Base-by-base conservation (phyloP, 2,888 invertebrate genomes). In the Drosophila quinaria region DNA sequence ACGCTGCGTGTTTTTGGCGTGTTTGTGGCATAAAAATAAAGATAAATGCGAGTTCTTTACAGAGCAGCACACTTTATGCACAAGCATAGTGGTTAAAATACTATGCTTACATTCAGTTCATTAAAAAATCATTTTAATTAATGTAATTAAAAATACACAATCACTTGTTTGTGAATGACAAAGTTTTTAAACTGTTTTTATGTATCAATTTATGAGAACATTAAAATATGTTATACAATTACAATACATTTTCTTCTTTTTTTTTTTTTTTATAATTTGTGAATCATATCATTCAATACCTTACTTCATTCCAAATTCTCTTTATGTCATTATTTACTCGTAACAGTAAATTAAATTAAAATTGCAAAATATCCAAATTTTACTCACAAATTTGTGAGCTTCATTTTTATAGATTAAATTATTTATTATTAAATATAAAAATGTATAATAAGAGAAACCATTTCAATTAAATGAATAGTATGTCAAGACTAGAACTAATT, bases 1-100 rank as follows among this genome's bases (percentile, higher is more conserved):
- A 35, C 15, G 33, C 55, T 56, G 56, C 55, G 44, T 79, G 70
- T 75, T 63, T 78, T 72, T 69, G 65, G 70, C 76, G 69, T 80
- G 73, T 78, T 81, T 90, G 90, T 74, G 74, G 79, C 81, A 81
- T 85, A 82, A 86, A 89, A 90, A 90, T 88, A 83, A 82, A 89
- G 90, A 87, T 86, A 89, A 91, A 90, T 91, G 90, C 70, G 90
- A 91, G 88, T 90, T 90, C 78, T 78, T 81, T 81, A 72, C 74
- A 77, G 74, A 87, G 74, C 74, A 68, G 81, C 64, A 54, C 56
- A 72, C 71, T 76, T 70, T 70, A 61, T 71, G 55, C 65, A 50
- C 60, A 37, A 8, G 62, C 54, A 64, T 59, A 35, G 58, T 63
- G 74, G 76, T 47, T 5, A 13, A 10, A 62, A 41, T 46, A 1